Percentiles rank a stretch among this genome's conserved stretches.
Conservation (phyloP, 2,113 vertebrate species). For the Gnathonemus longibarbis region DNA sequence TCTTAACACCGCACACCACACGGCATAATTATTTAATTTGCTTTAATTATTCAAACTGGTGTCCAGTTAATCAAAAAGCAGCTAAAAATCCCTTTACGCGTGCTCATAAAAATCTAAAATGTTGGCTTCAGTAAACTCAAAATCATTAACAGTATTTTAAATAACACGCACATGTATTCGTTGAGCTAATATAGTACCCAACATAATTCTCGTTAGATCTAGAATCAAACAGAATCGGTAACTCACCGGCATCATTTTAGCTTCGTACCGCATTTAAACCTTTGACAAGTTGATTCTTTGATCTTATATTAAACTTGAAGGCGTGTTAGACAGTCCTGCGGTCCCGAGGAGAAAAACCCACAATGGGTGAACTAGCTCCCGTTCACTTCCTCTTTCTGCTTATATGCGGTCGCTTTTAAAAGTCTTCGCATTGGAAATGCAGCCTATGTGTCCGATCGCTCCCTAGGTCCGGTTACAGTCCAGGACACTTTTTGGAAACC, state of each 20-base stretch:
- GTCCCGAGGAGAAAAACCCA: neutral
- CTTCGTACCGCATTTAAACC: slow-evolving; percentile 77
- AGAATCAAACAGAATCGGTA: neutral
- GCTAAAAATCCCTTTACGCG: neutral
- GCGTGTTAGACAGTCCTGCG: neutral
- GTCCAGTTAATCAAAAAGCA: neutral
- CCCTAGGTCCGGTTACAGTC: neutral
- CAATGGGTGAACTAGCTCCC: neutral
- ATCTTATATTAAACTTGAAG: slow-evolving; percentile 38
- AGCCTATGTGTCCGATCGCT: neutral
- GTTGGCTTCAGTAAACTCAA: neutral
- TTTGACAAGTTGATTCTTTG: slow-evolving; percentile 30
- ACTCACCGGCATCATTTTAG: slow-evolving; percentile 96
- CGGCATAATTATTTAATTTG: neutral
- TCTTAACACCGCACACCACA: neutral
- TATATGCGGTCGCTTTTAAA: neutral
- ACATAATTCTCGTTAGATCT: neutral
- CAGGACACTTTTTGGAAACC: neutral
- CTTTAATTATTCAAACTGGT: neutral
- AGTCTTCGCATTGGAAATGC: neutral
- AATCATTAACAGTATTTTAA: neutral
- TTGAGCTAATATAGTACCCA: neutral
- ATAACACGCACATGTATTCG: neutral
- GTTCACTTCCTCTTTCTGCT: neutral
- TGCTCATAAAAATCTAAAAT: neutral